phyloP scores from a whole-genome alignment of 2,797 vertebrate genomes.

The Poeciliopsis presidionis region DNA sequence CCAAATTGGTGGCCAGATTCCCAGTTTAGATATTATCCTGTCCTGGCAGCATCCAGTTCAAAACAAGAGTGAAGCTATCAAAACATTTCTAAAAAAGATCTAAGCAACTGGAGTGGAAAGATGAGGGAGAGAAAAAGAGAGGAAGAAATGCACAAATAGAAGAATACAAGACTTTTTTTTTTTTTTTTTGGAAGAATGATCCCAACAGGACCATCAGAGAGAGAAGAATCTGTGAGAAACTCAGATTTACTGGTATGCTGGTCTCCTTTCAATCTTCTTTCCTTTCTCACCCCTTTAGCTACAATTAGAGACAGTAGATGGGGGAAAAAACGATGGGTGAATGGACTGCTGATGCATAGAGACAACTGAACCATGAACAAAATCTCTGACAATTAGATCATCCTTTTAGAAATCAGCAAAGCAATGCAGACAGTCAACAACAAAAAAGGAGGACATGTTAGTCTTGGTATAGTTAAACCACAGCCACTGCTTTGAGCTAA shows the following conservation, averaged over 20 bases:
- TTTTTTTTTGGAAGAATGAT: conserved; percentile 22
- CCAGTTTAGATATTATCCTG: conserved; percentile 33
- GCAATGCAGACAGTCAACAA: conserved; percentile 71
- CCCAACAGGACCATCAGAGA: conserved; percentile 42
- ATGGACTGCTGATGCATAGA: conserved; percentile 66
- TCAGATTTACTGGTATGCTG: conserved; percentile 53
- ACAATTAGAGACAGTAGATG: conserved; percentile 61
- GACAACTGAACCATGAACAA: conserved; percentile 71
- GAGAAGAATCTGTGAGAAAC: conserved; percentile 47
- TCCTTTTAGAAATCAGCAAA: conserved; percentile 78
- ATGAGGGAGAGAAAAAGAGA: conserved; percentile 36
- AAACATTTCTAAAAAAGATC: conserved; percentile 9
- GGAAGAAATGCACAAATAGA: conserved; percentile 37
- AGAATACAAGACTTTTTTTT: conserved; percentile 38
- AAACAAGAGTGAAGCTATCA: not conserved
- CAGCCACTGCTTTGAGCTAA: conserved; percentile 54
- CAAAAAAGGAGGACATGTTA: conserved; percentile 55
- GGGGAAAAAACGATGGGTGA: conserved; percentile 55
- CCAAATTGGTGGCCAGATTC: conserved; percentile 35
- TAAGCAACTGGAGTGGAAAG: conserved; percentile 45
- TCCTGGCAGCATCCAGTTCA: conserved; percentile 47
- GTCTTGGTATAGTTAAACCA: conserved; percentile 75
- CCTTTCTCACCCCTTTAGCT: conserved; percentile 69
- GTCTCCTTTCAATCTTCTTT: conserved; percentile 62
- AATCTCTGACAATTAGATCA: conserved; percentile 79